A percentile compares a stretch with the other conserved stretches of the same genome.
These are phyloP conservation scores for Helicoverpa armigera DNA, from an alignment of 1,140 invertebrate species.

Conservation along the genomic window DNA sequence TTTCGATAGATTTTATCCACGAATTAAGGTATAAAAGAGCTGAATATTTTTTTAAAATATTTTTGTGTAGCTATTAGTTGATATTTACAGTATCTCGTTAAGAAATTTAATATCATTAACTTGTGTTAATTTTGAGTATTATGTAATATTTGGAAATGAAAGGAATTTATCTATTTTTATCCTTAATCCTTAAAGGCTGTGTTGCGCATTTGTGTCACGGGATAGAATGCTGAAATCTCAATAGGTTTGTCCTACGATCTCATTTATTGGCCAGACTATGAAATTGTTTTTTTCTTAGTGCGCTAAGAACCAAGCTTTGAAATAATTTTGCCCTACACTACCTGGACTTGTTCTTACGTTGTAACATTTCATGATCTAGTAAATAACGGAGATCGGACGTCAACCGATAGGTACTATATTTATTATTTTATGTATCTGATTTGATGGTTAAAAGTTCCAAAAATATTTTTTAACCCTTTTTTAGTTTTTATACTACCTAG, in stretches of 20 bases:
- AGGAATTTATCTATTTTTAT: constrained; percentile 13
- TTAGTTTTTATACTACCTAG: constrained; percentile 1
- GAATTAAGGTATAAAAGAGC: background rate
- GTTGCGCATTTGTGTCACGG: constrained; percentile 54
- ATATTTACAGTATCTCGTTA: background rate
- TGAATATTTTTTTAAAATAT: constrained; percentile 18
- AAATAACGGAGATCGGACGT: no score
- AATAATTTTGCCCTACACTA: no score
- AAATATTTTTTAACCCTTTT: constrained; percentile 26
- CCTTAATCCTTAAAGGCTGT: constrained; percentile 49
- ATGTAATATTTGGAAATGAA: background rate
- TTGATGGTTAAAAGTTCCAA: constrained; percentile 46
- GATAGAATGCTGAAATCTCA: constrained; percentile 23
- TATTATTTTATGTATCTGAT: background rate
- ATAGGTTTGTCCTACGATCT: background rate
- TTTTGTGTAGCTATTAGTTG: constrained; percentile 27
- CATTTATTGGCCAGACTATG: background rate
- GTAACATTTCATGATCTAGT: no score
- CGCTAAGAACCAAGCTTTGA: no score
- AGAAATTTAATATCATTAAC: constrained; percentile 5
- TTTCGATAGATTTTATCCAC: background rate
- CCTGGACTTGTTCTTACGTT: no score
- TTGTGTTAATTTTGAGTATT: constrained; percentile 5
- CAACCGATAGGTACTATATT: no score
- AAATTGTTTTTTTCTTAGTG: background rate